Evolutionary conservation across 1,140 invertebrate genomes (phyloP), one percentile per base, ranked within the genome.

Genomic region (Pseudomyrmex gracilis): DNA sequence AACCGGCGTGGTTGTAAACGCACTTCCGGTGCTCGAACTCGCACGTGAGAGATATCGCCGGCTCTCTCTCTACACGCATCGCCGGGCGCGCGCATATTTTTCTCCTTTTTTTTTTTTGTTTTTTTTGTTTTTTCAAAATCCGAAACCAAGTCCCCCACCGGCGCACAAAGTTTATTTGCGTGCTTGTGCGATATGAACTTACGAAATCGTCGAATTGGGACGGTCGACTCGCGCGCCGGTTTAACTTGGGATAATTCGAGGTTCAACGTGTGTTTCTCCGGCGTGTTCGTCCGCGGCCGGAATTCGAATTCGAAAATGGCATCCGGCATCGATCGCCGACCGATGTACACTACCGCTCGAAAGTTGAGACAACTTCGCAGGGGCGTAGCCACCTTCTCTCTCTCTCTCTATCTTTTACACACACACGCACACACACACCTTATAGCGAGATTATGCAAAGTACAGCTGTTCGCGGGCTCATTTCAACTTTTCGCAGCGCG

Each of bases 221-320:
- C 74, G 64, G 70, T 55, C 49, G 13, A 12, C 49, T 45, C 24
- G 74, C 24, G 74, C 49, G 10, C 10, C 51, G 20, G 51, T 20
- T n/a, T n/a, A 70, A 47, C 43, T 34, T 49, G 76, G 53, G 53
- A 70, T 80, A 78, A 78, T 78, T 78, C 20, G 53, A 45, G 64
- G 51, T 70, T 78, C 53, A 34, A 70, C 45, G 73, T 53, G 73
- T 53, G n/a, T 20, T 64, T 63, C 73, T 61, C 53, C 45, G 73
- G 47, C 34, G 60, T 57, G 61, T 57, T 76, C 66, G 76, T 57
- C 43, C 76, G 76, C 76, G 53, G 66, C 43, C 76, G 76, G 76
- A 80, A 80, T 80, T 45, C 76, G 76, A 80, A 80, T 80, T 80
- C 53, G 76, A 80, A 80, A 80, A 80, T 80, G 76, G 66, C 64